Percentiles rank a stretch among this genome's conserved stretches.
phyloP scores from a whole-genome alignment of 1,140 invertebrate genomes.

The Luehdorfia chinensis region DNA sequence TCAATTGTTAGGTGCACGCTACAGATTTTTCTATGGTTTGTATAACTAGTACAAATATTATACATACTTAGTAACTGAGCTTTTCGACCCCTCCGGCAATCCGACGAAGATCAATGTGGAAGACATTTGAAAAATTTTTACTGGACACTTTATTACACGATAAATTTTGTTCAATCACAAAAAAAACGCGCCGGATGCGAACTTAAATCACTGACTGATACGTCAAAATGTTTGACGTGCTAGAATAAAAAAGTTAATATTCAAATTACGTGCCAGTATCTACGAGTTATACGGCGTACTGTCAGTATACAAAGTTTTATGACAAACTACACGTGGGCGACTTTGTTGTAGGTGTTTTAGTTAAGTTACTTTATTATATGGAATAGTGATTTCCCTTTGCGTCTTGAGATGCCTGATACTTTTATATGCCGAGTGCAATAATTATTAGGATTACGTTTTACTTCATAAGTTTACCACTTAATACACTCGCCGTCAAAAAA shows the following conservation, averaged over 20 bases:
- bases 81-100: slow-evolving; percentile 58
- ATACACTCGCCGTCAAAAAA: no score
- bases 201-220: slow-evolving; percentile 17
- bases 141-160: slow-evolving; percentile 31
- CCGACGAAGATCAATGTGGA: slow-evolving; percentile 63
- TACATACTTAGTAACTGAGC: slow-evolving; percentile 63
- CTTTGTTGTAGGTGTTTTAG: slow-evolving; percentile 43
- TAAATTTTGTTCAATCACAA: slow-evolving; percentile 30
- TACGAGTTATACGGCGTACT: slow-evolving; percentile 36
- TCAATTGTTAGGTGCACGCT: no score
- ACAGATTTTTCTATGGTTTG: no score
- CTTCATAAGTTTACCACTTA: no score
- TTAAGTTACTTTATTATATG: no score
- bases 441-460: no score
- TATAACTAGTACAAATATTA: no score
- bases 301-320: slow-evolving; percentile 47
- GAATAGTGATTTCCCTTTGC: no score
- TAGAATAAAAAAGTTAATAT: slow-evolving; percentile 22
- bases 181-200: slow-evolving; percentile 14
- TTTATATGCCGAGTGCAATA: no score
- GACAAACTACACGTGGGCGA: slow-evolving; percentile 54
- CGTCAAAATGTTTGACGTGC: slow-evolving; percentile 24
- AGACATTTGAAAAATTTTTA: slow-evolving; percentile 44
- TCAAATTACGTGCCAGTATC: slow-evolving; percentile 40
- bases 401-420: no score